A percentile compares a stretch with the other conserved stretches of the same genome.
phyloP scores from a whole-genome alignment of 1,140 invertebrate genomes.

The Apocrypta bakeri region DNA sequence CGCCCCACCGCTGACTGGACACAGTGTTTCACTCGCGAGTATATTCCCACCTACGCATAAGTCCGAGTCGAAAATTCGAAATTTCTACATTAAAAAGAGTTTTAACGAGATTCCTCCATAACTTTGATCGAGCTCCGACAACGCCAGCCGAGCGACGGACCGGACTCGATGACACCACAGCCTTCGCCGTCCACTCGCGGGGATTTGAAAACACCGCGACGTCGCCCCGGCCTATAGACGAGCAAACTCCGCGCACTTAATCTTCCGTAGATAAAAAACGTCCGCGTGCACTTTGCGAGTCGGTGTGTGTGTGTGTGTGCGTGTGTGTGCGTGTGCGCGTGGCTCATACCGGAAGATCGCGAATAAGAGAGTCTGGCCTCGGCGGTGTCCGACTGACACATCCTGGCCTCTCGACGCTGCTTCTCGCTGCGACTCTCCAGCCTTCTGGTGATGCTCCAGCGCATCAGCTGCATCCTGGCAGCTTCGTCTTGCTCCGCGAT shows the following conservation, averaged over 20 bases:
- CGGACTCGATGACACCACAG: too few relatives aligned
- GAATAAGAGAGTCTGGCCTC: conserved; percentile 52
- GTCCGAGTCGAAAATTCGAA: conserved; percentile 12
- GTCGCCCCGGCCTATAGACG: too few relatives aligned
- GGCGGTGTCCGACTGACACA: conserved; percentile 53
- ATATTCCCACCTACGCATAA: too few relatives aligned
- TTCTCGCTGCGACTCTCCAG: conserved; percentile 61
- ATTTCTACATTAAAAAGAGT: conserved; percentile 19
- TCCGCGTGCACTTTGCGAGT: too few relatives aligned
- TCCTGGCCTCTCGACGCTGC: conserved; percentile 57
- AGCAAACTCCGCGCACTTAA: too few relatives aligned
- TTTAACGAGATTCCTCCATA: conserved; percentile 34
- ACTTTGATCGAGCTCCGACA: not conserved
- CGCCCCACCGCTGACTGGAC: too few relatives aligned
- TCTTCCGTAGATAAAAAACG: not conserved
- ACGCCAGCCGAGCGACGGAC: not conserved
- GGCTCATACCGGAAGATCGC: conserved; percentile 61
- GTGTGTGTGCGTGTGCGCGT: not conserved
- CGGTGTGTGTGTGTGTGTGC: not conserved
- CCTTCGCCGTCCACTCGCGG: too few relatives aligned
- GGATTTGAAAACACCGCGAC: too few relatives aligned
- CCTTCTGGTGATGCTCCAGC: conserved; percentile 71
- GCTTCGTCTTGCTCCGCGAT: not conserved
- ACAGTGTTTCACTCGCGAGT: too few relatives aligned
- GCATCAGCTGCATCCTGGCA: conserved; percentile 68